Conservation (phyloP, 2,797 vertebrate species). For the Poecilia velifera region DNA sequence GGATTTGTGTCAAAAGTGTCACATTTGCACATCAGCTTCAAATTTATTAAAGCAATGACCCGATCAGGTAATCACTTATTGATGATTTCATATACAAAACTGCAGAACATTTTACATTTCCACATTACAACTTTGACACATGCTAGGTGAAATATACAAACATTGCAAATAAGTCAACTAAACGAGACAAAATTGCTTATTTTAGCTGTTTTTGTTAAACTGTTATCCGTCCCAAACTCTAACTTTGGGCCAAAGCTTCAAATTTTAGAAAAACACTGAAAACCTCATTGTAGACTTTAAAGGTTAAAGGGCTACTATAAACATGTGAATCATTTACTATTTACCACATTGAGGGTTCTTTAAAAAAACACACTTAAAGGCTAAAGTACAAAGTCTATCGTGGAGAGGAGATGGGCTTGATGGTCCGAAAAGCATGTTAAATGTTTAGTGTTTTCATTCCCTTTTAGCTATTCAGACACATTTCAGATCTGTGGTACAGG, state of each 20-base stretch:
- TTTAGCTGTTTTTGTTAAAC: neutral
- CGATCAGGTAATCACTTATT: neutral
- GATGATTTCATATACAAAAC: neutral
- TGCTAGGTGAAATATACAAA: neutral
- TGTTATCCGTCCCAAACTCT: neutral
- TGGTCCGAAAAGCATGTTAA: neutral
- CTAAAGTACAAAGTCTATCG: slow-evolving; percentile 5
- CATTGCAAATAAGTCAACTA: neutral
- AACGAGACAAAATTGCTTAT: neutral
- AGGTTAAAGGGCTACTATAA: slow-evolving; percentile 3
- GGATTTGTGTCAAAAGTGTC: neutral
- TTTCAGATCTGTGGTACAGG: neutral
- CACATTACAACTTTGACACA: neutral
- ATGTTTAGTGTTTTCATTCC: neutral
- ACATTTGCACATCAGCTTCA: neutral
- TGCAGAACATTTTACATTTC: neutral
- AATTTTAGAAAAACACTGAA: slow-evolving; percentile 3
- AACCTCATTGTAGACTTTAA: neutral
- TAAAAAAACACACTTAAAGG: neutral
- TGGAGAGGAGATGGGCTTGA: neutral
- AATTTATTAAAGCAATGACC: neutral
- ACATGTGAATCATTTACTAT: slow-evolving; percentile 9
- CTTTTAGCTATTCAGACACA: neutral
- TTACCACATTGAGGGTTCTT: neutral
- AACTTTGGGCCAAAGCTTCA: neutral